Conservation (phyloP, 2,797 vertebrate genomes). For the Orientallactaga sibirica region DNA sequence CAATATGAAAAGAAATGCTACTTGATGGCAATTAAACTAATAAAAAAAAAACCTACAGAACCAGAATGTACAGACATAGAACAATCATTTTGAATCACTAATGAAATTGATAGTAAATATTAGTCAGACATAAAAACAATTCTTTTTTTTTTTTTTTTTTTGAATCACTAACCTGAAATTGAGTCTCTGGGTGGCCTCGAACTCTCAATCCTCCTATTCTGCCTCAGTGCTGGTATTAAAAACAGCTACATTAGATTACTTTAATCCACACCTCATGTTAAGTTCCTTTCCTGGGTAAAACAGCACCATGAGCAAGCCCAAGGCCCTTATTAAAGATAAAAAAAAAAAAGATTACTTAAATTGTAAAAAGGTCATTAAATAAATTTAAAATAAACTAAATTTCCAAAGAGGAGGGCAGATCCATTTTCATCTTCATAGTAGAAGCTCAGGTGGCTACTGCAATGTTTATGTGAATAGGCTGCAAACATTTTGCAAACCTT, state of each 20-base stretch:
- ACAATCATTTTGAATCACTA: slow-evolving; percentile 66
- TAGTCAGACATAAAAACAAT: no score
- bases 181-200: no score
- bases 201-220: no score
- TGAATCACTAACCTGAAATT: no score
- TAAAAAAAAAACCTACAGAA: slow-evolving; percentile 37
- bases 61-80: slow-evolving; percentile 9
- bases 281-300: not conserved
- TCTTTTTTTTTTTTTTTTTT: no score
- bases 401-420: not conserved
- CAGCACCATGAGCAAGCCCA: not conserved
- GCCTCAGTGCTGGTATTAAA: no score
- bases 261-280: not conserved
- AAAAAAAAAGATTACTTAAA: not conserved
- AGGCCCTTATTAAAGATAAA: slow-evolving; percentile 10
- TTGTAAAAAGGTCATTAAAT: slow-evolving; percentile 19
- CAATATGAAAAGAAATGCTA: not conserved
- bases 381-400: not conserved
- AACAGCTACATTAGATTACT: not conserved
- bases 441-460: not conserved
- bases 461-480: not conserved
- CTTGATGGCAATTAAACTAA: slow-evolving; percentile 51
- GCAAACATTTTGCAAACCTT: not conserved
- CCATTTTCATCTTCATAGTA: not conserved
- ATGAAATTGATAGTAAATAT: slow-evolving; percentile 21